Evolutionary conservation across 1,140 invertebrate species (phyloP).

Genomic region (Chironomus tepperi): DNA sequence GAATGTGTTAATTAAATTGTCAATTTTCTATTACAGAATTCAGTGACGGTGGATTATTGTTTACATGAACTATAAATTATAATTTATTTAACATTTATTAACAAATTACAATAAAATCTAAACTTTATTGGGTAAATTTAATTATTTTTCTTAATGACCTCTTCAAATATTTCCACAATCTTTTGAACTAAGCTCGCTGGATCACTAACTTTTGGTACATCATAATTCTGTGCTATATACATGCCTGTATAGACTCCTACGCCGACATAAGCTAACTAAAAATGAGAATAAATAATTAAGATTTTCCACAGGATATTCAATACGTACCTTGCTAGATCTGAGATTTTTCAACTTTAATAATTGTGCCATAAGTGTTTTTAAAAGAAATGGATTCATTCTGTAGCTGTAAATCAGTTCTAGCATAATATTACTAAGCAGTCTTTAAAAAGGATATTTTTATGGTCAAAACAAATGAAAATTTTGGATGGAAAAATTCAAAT

Average conservation of each 20-base stretch:
- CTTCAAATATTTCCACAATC: slow-evolving; percentile 36
- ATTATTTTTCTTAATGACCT: slow-evolving; percentile 16
- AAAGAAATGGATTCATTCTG: slow-evolving; percentile 16
- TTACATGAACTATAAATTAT: slow-evolving; percentile 35
- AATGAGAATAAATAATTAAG: no score
- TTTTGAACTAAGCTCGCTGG: slow-evolving; percentile 56
- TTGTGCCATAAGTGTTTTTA: no score
- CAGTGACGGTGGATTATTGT: slow-evolving; percentile 73
- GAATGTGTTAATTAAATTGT: not conserved
- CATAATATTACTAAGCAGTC: slow-evolving; percentile 20
- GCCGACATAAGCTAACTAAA: no score
- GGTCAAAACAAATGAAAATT: no score
- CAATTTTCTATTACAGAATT: slow-evolving; percentile 49
- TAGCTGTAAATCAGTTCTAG: slow-evolving; percentile 14
- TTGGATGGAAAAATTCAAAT: no score
- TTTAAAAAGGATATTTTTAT: no score
- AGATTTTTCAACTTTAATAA: no score
- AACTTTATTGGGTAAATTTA: slow-evolving; percentile 30
- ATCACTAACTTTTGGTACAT: slow-evolving; percentile 75
- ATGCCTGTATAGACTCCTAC: slow-evolving; percentile 68
- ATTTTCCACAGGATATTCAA: no score
- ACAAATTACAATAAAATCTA: slow-evolving; percentile 25
- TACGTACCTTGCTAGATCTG: no score
- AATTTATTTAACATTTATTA: slow-evolving; percentile 25
- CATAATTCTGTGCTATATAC: slow-evolving; percentile 73